phyloP scores from a whole-genome alignment of 35 echinoderm and acorn worm genomes.

The Heliocidaris erythrogramma region DNA sequence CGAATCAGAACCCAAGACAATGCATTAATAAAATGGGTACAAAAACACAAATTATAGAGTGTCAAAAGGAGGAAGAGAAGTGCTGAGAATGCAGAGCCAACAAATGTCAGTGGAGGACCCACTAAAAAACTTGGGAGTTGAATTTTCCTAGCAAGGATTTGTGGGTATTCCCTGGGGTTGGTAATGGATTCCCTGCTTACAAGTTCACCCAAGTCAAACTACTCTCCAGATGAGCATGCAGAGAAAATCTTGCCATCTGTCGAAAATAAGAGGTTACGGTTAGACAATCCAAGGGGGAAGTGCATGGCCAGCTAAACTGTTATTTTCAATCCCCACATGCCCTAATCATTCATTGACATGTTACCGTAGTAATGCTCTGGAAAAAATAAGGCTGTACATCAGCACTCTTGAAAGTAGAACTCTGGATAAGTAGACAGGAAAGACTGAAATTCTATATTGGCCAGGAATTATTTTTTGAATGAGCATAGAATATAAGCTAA shows the following conservation, averaged over 20 bases:
- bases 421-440: not conserved
- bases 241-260: slow-evolving; percentile 16
- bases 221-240: not conserved
- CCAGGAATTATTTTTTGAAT: too few relatives aligned
- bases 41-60: not conserved
- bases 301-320: not conserved
- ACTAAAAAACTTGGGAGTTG: not conserved
- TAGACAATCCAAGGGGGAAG: not conserved
- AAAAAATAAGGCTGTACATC: not conserved
- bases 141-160: not conserved
- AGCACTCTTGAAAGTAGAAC: not conserved
- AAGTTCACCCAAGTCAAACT: not conserved
- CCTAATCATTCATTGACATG: slow-evolving; percentile 7
- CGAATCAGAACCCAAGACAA: not conserved
- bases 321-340: not conserved
- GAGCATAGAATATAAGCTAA: too few relatives aligned
- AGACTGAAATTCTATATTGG: too few relatives aligned
- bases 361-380: not conserved
- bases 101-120: not conserved
- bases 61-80: not conserved
- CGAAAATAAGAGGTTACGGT: not conserved
- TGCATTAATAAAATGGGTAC: not conserved
- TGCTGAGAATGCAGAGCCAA: slow-evolving; percentile 3
- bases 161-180: not conserved
- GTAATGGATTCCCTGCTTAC: slow-evolving; percentile 1